These are phyloP conservation scores for Taxidea taxus DNA, from an alignment of 2,113 vertebrate genomes.

Conservation along the genomic window DNA sequence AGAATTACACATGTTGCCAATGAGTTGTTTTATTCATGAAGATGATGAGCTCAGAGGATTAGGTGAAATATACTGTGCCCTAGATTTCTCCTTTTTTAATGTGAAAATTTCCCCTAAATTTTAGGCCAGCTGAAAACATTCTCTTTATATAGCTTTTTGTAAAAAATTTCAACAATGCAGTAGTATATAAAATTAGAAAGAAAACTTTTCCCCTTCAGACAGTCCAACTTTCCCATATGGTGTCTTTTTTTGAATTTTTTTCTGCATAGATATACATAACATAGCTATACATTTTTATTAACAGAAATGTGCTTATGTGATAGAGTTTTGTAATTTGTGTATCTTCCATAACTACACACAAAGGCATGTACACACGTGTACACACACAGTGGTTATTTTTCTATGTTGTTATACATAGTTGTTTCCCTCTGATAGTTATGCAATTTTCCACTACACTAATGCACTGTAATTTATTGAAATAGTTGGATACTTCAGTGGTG, in stretches of 20 bases:
- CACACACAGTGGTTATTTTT: not conserved
- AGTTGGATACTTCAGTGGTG: not conserved
- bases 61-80: not conserved
- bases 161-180: not conserved
- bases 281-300: not conserved
- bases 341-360: not conserved
- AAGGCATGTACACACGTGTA: not conserved
- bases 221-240: not conserved
- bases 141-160: not conserved
- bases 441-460: not conserved
- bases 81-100: conserved; percentile 30
- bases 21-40: conserved; percentile 54
- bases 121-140: conserved; percentile 16
- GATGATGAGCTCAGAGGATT: not conserved
- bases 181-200: conserved; percentile 5
- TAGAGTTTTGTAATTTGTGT: not conserved
- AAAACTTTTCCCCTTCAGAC: not conserved
- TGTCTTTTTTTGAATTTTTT: not conserved
- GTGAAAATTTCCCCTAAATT: not conserved
- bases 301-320: not conserved
- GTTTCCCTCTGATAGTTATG: not conserved
- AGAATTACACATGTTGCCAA: conserved; percentile 17
- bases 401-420: not conserved
- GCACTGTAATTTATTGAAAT: not conserved
- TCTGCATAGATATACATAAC: not conserved